Percentiles rank a stretch among this genome's conserved stretches.
Evolutionary conservation across 2,113 vertebrate species (phyloP).

Genomic region (Perccottus glenii): DNA sequence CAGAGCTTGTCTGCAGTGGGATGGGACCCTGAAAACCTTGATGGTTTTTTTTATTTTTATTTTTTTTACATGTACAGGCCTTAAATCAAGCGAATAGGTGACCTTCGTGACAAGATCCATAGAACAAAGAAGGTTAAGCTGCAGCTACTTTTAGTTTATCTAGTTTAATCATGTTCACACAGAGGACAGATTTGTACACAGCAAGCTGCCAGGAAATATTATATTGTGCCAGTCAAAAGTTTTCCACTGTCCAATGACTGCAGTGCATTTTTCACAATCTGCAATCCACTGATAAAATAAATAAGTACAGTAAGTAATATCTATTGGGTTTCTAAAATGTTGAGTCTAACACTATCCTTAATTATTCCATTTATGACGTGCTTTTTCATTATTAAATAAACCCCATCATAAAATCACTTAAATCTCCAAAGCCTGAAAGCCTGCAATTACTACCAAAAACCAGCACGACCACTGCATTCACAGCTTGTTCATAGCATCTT

Average conservation of each 20-base stretch:
- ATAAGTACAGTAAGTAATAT: too few relatives aligned
- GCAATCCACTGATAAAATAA: background rate
- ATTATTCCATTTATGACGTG: background rate
- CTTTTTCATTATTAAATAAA: background rate
- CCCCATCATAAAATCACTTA: background rate
- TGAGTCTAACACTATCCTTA: background rate
- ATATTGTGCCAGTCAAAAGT: background rate
- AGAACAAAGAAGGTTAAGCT: background rate
- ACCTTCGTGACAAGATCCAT: constrained; percentile 41
- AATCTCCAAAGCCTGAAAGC: background rate
- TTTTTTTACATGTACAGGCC: constrained; percentile 3
- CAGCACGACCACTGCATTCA: constrained; percentile 6
- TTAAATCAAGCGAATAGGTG: constrained; percentile 28
- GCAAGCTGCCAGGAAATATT: constrained; percentile 35
- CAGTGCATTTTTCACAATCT: background rate
- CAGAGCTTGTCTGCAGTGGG: constrained; percentile 28
- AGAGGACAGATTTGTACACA: constrained; percentile 47
- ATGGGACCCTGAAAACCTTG: constrained; percentile 17
- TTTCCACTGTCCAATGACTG: constrained; percentile 3
- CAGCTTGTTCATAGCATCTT: constrained; percentile 32
- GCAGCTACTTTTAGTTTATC: constrained; percentile 7
- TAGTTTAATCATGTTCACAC: constrained; percentile 44
- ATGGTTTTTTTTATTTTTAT: too few relatives aligned
- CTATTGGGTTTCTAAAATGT: background rate
- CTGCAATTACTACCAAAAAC: constrained; percentile 31